Evolutionary conservation across 2,888 invertebrate genomes (phyloP), one percentile per base, ranked within the genome.

Genomic region (Colletes collaris): DNA sequence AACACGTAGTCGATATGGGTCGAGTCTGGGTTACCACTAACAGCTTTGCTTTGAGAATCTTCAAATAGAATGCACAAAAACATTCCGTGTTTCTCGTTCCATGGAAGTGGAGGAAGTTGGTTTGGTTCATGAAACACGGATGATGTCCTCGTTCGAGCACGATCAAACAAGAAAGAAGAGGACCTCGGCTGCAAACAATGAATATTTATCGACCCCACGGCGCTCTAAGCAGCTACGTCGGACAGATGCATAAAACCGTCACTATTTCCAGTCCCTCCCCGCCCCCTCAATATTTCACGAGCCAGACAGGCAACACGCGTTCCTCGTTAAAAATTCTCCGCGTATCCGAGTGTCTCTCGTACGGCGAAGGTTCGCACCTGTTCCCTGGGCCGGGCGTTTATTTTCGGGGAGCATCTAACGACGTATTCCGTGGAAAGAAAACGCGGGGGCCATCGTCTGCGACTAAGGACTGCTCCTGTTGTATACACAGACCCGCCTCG

Each of bases 281-380:
- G n/a, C 50, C 50, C 55, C 59, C 16, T 40, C 49, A 50, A 68
- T 71, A 79, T 79, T 53, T 63, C 66, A 49, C 27, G 16, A 13
- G 49, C 37, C 27, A 50, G 78, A 79, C 79, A 64, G 64, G 63
- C 52, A 67, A 71, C 79, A 75, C 73, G 63, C 59, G 77, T 63
- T 58, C 27, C 79, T 81, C 77, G 84, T 85, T 85, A 86, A 81
- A 81, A 79, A 85, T 85, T 78, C 84, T 37, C 19, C 67, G 63
- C 80, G 65, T 76, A 78, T 37, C 56, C 74, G 59, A 62, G 55
- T 63, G 83, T 66, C 65, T 55, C 63, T 56, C 16, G 44, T 52
- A 56, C 67, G 63, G 58, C 76, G 79, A 78, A 72, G 75, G 76
- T 86, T 86, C 72, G 79, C 86, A 86, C 86, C 86, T 86, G 86